Evolutionary conservation across 2,888 invertebrate species (phyloP).

Genomic region (Lepidochitona cinerea): DNA sequence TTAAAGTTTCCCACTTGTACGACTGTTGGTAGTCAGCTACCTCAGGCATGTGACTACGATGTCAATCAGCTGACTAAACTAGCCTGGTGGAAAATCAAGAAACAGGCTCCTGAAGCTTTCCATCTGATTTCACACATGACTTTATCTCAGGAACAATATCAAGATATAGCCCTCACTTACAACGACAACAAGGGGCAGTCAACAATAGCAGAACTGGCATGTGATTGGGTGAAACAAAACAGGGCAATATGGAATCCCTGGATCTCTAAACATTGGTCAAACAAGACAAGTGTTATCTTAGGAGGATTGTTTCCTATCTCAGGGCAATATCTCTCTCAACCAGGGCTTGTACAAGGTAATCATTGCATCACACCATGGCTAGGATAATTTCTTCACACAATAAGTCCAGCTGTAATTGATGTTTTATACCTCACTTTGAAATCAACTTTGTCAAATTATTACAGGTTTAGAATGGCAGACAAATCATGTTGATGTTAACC

Average conservation of each 20-base stretch:
- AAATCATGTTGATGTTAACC: too few relatives aligned
- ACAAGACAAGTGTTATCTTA: slow-evolving; percentile 74
- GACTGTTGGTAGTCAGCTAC: slow-evolving; percentile 40
- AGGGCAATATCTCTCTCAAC: slow-evolving; percentile 76
- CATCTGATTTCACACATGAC: slow-evolving; percentile 66
- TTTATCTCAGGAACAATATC: slow-evolving; percentile 75
- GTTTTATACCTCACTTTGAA: too few relatives aligned
- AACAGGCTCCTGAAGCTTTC: slow-evolving; percentile 72
- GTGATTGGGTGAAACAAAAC: slow-evolving; percentile 78
- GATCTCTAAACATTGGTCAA: slow-evolving; percentile 68
- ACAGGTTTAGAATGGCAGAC: too few relatives aligned
- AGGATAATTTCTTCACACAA: too few relatives aligned
- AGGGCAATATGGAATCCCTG: slow-evolving; percentile 71
- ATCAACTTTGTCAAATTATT: too few relatives aligned
- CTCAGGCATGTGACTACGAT: slow-evolving; percentile 78
- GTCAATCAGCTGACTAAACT: slow-evolving; percentile 79
- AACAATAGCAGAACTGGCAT: slow-evolving; percentile 75
- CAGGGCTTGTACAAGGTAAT: slow-evolving; percentile 75
- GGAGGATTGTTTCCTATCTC: slow-evolving; percentile 82
- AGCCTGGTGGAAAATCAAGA: slow-evolving; percentile 76
- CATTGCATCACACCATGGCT: too few relatives aligned
- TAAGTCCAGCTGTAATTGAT: too few relatives aligned
- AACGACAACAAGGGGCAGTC: slow-evolving; percentile 41
- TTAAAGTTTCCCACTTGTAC: slow-evolving; percentile 79
- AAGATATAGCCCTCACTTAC: slow-evolving; percentile 70